Conservation (phyloP, 1,140 invertebrate genomes). For the Euwallacea similis region DNA sequence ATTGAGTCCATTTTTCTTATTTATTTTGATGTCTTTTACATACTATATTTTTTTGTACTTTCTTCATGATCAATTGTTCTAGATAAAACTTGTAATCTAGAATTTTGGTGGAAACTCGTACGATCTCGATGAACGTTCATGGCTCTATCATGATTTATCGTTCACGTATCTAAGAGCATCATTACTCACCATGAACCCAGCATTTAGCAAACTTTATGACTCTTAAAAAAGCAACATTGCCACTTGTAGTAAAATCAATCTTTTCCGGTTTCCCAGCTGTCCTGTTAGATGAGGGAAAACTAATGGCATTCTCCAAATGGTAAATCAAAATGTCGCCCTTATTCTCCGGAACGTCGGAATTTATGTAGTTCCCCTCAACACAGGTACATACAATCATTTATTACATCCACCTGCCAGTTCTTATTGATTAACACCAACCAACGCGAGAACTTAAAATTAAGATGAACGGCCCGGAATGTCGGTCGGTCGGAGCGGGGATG, state of each 20-base stretch:
- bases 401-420: slow-evolving; percentile 29
- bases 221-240: neutral
- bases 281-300: neutral
- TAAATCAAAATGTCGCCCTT: slow-evolving; percentile 23
- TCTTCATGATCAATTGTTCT: too few relatives aligned
- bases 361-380: slow-evolving; percentile 29
- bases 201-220: slow-evolving; percentile 5
- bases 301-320: slow-evolving; percentile 9
- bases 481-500: slow-evolving; percentile 10
- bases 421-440: slow-evolving; percentile 33
- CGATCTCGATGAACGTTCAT: too few relatives aligned
- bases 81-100: too few relatives aligned
- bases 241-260: slow-evolving; percentile 1
- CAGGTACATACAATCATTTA: slow-evolving; percentile 32
- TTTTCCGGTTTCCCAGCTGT: neutral
- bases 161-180: neutral
- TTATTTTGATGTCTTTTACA: too few relatives aligned
- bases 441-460: slow-evolving; percentile 33
- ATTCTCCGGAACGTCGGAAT: slow-evolving; percentile 9
- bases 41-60: too few relatives aligned
- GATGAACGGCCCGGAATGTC: slow-evolving; percentile 17
- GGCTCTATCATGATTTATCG: too few relatives aligned
- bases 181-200: neutral
- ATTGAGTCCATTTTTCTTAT: too few relatives aligned
- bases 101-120: too few relatives aligned